Evolutionary conservation across 2,797 vertebrate species (phyloP).

Genomic region (Darevskia nairensis): DNA sequence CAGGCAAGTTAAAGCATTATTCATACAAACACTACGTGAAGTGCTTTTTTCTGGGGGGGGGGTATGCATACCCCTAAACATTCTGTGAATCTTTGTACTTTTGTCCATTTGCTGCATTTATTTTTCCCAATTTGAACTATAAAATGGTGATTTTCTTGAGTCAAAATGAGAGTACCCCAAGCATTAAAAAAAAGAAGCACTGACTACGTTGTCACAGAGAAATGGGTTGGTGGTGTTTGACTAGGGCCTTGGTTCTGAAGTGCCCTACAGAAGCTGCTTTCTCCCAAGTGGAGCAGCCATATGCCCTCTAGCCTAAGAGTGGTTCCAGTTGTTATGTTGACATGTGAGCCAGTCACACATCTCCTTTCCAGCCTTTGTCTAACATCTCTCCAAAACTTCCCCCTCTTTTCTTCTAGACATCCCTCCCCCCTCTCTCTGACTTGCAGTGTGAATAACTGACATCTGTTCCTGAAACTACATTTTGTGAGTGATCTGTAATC

Average conservation of each 20-base stretch:
- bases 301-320: not conserved
- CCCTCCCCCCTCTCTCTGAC: not conserved
- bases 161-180: no score
- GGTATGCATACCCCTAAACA: no score
- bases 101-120: no score
- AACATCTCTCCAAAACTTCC: not conserved
- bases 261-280: not conserved
- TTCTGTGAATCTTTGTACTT: no score
- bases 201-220: no score
- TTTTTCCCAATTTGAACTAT: no score
- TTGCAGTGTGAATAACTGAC: not conserved
- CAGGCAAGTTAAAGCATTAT: no score
- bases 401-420: not conserved
- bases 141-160: no score
- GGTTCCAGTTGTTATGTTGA: not conserved
- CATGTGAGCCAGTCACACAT: not conserved
- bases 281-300: not conserved
- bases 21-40: no score
- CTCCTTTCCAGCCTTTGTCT: not conserved
- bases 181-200: no score
- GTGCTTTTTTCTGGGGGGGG: no score
- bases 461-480: not conserved
- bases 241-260: not conserved
- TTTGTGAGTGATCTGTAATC: not conserved
- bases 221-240: no score